Base-by-base conservation (phyloP, 2,888 invertebrate genomes). In the Aromia moschata region DNA sequence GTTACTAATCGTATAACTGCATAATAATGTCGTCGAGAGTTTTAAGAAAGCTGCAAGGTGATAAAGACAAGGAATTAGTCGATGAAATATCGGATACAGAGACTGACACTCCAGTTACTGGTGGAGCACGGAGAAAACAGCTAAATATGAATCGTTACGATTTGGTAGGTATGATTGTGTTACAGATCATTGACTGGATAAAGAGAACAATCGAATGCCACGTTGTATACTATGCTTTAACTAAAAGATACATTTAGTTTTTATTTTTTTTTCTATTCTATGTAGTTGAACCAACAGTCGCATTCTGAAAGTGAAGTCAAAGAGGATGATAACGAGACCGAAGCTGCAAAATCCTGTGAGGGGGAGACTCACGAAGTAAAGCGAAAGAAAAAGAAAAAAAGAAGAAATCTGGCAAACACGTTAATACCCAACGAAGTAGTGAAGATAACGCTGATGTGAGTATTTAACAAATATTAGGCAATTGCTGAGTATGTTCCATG, bases 221-320 rank as follows among this genome's bases (percentile, higher is more conserved):
- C n/a, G n/a, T n/a, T n/a, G n/a, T n/a, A n/a, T n/a, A n/a, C n/a
- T n/a, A n/a, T n/a, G n/a, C n/a, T n/a, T n/a, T n/a, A n/a, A n/a
- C n/a, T n/a, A n/a, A n/a, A n/a, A n/a, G n/a, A n/a, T n/a, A n/a
- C n/a, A n/a, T n/a, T n/a, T n/a, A n/a, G n/a, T n/a, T 54, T 41
- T 14, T 30, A 45, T 38, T 37, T 41, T 11, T 53, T 41, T 11
- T 53, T 41, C 38, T 20, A 16, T 36, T 51, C 45, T 25, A 25
- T 25, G 16, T 65, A 89, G 89, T 77, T 89, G 54, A 88, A 89
- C 78, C 85, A 89, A 72, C 85, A 85, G 67, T 86, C 86, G 38
- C 83, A 86, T 69, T 89, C 88, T 0, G 89, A 89, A 72, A 88
- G 87, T 65, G 89, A 89, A 77, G 86, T 87, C 3, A 87, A 88